A percentile compares a stretch with the other conserved stretches of the same genome.
These are phyloP conservation scores for Cygnus buccinator DNA, from an alignment of 2,113 vertebrate genomes.

Conservation along the genomic window DNA sequence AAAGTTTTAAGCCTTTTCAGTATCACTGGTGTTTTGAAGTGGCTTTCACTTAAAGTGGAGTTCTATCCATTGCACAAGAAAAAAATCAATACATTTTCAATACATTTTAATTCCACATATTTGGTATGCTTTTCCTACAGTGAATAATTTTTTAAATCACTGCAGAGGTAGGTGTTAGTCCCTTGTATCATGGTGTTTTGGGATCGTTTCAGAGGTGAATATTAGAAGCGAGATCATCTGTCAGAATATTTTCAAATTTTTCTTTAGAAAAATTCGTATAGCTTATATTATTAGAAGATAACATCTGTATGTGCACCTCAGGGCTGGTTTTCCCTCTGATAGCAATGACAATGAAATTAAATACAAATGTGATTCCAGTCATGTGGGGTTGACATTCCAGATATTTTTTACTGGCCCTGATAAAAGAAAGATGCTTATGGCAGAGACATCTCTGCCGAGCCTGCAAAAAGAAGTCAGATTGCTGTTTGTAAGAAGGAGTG, in stretches of 20 bases:
- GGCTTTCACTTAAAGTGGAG: slow-evolving; percentile 13
- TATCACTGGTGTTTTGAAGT: neutral
- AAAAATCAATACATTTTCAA: slow-evolving; percentile 4
- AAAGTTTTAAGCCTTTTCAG: neutral
- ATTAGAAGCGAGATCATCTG: neutral
- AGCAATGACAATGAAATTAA: slow-evolving; percentile 4
- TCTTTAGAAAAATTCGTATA: neutral
- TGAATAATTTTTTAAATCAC: neutral
- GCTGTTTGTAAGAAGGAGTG: neutral
- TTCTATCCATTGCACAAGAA: slow-evolving; percentile 5
- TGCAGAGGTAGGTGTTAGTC: neutral
- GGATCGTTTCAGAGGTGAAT: neutral
- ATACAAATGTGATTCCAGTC: neutral
- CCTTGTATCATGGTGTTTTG: neutral
- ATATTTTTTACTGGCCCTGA: neutral
- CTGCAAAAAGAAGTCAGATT: neutral
- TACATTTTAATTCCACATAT: neutral
- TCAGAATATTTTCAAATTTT: neutral
- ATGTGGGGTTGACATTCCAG: neutral
- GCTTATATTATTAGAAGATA: neutral
- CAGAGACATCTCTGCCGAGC: neutral
- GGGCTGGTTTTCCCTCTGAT: neutral
- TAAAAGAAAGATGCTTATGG: neutral
- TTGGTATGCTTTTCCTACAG: neutral
- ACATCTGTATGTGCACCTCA: fast-evolving